These are phyloP conservation scores for Sternotherus odoratus DNA, from an alignment of 2,797 vertebrate genomes.

Conservation along the genomic window DNA sequence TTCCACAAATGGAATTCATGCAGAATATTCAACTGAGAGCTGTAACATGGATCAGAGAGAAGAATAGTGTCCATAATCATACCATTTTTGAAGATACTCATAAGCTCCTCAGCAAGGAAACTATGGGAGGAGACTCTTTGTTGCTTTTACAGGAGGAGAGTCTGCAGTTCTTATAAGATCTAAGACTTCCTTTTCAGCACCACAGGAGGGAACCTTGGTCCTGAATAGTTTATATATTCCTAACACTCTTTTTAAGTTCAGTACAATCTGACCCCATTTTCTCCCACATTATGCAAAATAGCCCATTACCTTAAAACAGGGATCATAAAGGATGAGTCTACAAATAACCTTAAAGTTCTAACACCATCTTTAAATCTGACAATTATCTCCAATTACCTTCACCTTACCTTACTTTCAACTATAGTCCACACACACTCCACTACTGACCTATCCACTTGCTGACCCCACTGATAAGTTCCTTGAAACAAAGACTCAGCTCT, in stretches of 20 bases:
- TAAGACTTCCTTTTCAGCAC: not conserved
- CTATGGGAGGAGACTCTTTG: not conserved
- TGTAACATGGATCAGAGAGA: not conserved
- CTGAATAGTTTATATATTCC: not conserved
- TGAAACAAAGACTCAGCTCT: not conserved
- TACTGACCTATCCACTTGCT: not conserved
- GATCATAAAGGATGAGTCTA: not conserved
- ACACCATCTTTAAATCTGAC: not conserved
- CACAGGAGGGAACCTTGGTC: not conserved
- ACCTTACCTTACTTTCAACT: not conserved
- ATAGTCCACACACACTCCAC: not conserved
- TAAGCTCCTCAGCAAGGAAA: not conserved
- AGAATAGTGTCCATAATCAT: not conserved
- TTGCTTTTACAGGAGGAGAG: not conserved
- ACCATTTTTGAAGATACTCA: not conserved
- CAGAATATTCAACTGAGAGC: not conserved
- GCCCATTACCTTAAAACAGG: not conserved
- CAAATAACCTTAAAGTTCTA: not conserved
- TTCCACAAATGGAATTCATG: not conserved
- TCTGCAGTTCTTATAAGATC: not conserved
- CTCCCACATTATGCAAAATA: not conserved
- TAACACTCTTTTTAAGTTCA: not conserved
- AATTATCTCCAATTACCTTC: not conserved
- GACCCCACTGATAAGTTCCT: conserved; percentile 2
- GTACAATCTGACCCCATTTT: not conserved